These are phyloP conservation scores for Allobates femoralis DNA, from an alignment of 2,797 vertebrate genomes.

Conservation along the genomic window DNA sequence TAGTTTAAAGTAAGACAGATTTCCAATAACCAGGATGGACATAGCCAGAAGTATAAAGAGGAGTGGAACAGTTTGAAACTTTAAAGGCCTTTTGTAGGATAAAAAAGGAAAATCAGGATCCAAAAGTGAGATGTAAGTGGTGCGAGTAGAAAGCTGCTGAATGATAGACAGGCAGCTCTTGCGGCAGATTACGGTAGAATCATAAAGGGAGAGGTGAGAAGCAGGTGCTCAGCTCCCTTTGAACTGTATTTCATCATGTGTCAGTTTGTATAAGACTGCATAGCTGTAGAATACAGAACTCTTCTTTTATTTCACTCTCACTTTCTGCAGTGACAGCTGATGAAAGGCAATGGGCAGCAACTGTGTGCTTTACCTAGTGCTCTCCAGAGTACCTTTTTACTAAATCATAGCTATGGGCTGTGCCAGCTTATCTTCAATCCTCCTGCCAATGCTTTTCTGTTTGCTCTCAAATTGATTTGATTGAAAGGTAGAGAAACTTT, in stretches of 20 bases:
- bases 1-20: neutral
- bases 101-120: neutral
- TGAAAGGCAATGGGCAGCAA: conserved; percentile 47
- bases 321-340: conserved; percentile 36
- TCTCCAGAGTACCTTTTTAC: conserved; percentile 30
- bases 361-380: conserved; percentile 35
- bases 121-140: conserved; percentile 21
- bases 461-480: conserved; percentile 50
- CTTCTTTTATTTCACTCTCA: conserved; percentile 42
- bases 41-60: neutral
- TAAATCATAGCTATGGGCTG: conserved; percentile 40
- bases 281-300: conserved; percentile 20
- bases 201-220: neutral
- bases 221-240: conserved; percentile 20
- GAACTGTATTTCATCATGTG: conserved; percentile 26
- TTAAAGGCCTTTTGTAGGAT: neutral
- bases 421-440: conserved; percentile 43
- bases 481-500: conserved; percentile 24
- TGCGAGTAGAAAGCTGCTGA: neutral
- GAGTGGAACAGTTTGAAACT: neutral
- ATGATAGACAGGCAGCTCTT: conserved; percentile 16
- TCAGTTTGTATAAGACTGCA: neutral
- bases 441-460: conserved; percentile 22
- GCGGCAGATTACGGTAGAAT: neutral
- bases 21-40: neutral